phyloP scores from a whole-genome alignment of 1,140 invertebrate genomes.

The Stegodyphus dumicola region DNA sequence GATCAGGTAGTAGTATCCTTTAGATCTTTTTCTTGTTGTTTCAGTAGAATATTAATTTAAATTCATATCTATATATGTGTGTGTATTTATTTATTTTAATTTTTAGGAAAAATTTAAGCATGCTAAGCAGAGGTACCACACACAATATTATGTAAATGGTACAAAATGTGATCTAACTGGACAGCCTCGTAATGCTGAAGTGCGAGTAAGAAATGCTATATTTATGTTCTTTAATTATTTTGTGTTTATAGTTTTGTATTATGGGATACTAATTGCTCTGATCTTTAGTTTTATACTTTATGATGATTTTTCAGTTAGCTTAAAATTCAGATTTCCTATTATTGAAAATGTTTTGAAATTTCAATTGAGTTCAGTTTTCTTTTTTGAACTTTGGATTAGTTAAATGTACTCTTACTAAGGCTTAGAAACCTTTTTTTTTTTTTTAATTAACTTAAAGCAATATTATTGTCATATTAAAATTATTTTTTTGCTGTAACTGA shows the following conservation, averaged over 20 bases:
- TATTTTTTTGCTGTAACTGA: too few relatives aligned
- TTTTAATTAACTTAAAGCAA: too few relatives aligned
- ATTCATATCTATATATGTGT: neutral
- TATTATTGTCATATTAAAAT: too few relatives aligned
- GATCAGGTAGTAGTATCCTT: conserved; percentile 43
- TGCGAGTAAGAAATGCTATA: conserved; percentile 67
- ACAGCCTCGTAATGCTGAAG: conserved; percentile 68
- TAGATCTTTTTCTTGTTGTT: neutral
- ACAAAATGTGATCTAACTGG: conserved; percentile 71
- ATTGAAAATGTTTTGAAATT: too few relatives aligned
- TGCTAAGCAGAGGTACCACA: conserved; percentile 68
- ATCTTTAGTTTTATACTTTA: neutral
- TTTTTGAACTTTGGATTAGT: too few relatives aligned
- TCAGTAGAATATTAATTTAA: neutral
- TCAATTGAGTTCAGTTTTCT: too few relatives aligned
- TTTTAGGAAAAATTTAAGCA: conserved; percentile 53
- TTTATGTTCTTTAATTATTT: neutral
- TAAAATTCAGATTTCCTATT: neutral
- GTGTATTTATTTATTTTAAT: too few relatives aligned
- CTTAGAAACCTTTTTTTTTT: too few relatives aligned
- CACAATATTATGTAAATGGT: conserved; percentile 71
- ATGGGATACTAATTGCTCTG: neutral
- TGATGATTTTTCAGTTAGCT: neutral
- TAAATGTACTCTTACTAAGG: too few relatives aligned
- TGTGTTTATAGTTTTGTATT: neutral